Evolutionary conservation across 1,140 invertebrate species (phyloP), one percentile per base, ranked within the genome.

Genomic region (Bombus cullumanus): DNA sequence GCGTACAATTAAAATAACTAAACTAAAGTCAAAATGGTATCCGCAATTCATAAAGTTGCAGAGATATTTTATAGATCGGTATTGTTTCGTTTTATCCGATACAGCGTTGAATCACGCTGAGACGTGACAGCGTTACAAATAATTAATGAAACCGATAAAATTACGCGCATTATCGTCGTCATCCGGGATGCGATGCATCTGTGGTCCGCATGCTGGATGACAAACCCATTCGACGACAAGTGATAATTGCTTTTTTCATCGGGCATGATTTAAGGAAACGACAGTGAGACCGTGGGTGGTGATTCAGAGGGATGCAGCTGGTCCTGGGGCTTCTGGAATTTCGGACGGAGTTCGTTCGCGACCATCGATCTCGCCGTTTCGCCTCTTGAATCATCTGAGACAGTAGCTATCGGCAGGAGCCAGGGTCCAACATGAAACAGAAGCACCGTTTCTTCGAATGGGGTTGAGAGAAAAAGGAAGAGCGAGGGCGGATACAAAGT

Each of bases 221-320:
- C 43, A 39, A 39, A 68, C 34, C 22, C 43, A 15, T 25, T 64
- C 39, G 39, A 41, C 47, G 68, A 31, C 69, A 31, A 37, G n/a
- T 28, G 80, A 75, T 86, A 83, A 83, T 86, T 78, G 59, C 41
- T 64, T 80, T 43, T 71, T 25, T 81, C 84, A 43, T 39, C 64
- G 69, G 81, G 68, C 43, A 66, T 83, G 88, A 89, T 89, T 89
- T 87, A 89, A 86, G 88, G 77, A 89, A 86, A 86, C 81, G 88
- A 86, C 53, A 47, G 57, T n/a, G 9, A 47, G 41, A 31, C 85
- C 41, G 73, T 89, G 89, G 88, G 88, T 77, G 88, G 84, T 83
- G 84, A 82, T 68, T 78, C 72, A n/a, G 34, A 62, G 62, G 59
- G 25, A 59, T 68, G 34, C n/a, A 64, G 57, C 47, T 81, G 75